Conservation (phyloP, 2,888 invertebrate genomes). For the Synanthedon myopaeformis region DNA sequence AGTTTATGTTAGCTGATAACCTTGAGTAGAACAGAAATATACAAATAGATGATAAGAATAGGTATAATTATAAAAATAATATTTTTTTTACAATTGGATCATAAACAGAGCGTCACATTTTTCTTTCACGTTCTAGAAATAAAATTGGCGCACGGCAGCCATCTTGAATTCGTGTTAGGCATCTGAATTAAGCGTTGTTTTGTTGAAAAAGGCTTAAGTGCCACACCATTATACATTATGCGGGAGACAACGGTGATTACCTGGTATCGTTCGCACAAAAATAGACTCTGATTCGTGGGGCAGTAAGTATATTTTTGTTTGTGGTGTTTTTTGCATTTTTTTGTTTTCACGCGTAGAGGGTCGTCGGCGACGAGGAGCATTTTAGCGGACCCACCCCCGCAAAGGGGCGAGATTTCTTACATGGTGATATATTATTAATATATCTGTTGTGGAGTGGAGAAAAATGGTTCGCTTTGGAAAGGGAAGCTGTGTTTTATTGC, state of each 20-base stretch:
- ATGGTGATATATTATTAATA: slow-evolving; percentile 63
- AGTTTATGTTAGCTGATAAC: no score
- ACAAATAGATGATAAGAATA: no score
- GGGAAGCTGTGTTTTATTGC: slow-evolving; percentile 42
- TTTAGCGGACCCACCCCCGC: slow-evolving; percentile 53
- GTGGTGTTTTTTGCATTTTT: slow-evolving; percentile 20
- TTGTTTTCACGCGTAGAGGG: slow-evolving; percentile 44
- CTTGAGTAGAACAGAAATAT: no score
- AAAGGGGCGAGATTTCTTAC: slow-evolving; percentile 58
- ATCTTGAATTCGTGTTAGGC: slow-evolving; percentile 59
- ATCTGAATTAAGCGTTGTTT: slow-evolving; percentile 45
- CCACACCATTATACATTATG: slow-evolving; percentile 51
- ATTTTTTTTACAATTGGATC: no score
- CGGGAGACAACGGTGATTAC: slow-evolving; percentile 56
- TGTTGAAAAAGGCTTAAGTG: slow-evolving; percentile 57
- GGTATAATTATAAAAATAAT: no score
- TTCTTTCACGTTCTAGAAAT: no score
- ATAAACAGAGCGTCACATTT: no score
- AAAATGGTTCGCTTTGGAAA: slow-evolving; percentile 43
- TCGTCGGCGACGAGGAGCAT: slow-evolving; percentile 24
- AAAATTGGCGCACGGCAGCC: slow-evolving; percentile 21
- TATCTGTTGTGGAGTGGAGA: slow-evolving; percentile 41
- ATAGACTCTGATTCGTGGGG: slow-evolving; percentile 13
- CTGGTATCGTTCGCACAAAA: slow-evolving; percentile 12
- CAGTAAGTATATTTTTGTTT: slow-evolving; percentile 19